Percentiles rank a stretch among this genome's conserved stretches.
Conservation (phyloP, 2,113 vertebrate species). For the Boleophthalmus pectinirostris region DNA sequence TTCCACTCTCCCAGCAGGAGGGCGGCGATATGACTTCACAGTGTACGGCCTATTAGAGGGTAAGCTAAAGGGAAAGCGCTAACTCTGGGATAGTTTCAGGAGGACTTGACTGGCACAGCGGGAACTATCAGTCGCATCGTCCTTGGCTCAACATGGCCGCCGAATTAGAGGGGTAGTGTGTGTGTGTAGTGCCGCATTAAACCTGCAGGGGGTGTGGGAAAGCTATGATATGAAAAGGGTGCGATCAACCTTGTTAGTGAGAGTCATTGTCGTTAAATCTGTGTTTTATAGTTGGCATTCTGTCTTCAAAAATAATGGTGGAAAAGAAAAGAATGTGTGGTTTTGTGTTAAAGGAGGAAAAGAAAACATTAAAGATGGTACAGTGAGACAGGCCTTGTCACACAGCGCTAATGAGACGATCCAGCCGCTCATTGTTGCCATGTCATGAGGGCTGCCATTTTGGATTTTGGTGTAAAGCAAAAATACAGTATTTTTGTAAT, state of each 20-base stretch:
- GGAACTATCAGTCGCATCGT: constrained; percentile 9
- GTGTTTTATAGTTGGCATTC: background rate
- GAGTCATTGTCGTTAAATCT: background rate
- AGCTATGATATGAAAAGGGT: constrained; percentile 1
- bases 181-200: background rate
- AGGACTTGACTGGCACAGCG: background rate
- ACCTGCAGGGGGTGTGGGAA: constrained; percentile 2
- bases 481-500: background rate
- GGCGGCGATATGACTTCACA: constrained; percentile 4
- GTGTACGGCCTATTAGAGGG: constrained; percentile 11
- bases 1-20: constrained; percentile 12
- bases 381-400: background rate
- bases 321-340: background rate
- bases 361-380: background rate
- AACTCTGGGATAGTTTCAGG: constrained; percentile 11
- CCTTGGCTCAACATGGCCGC: constrained; percentile 5
- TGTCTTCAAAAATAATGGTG: background rate
- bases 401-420: background rate
- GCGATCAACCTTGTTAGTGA: background rate
- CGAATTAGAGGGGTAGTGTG: background rate
- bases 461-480: background rate
- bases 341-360: background rate
- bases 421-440: background rate
- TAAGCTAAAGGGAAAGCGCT: constrained; percentile 10
- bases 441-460: background rate